Conservation (phyloP, 2,113 vertebrate species). For the Bostrychus sinensis region DNA sequence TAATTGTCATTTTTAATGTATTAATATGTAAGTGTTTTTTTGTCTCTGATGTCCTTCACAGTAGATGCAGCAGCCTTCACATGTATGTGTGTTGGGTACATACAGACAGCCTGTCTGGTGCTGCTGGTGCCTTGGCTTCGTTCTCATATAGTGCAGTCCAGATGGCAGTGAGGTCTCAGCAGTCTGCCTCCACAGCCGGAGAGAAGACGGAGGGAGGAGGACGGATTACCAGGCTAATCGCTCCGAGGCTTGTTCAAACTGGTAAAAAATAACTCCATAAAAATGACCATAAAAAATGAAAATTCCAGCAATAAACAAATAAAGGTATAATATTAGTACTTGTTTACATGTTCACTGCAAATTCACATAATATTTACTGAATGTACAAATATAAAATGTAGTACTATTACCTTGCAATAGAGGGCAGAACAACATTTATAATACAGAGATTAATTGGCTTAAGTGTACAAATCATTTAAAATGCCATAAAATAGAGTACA, state of each 20-base stretch:
- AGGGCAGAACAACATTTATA: constrained; percentile 40
- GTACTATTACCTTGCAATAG: constrained; percentile 49
- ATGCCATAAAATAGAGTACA: not conserved
- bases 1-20: not conserved
- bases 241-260: constrained; percentile 36
- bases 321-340: too few relatives aligned
- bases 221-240: constrained; percentile 42
- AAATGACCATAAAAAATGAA: not conserved
- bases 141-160: constrained; percentile 59
- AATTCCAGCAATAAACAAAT: too few relatives aligned
- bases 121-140: constrained; percentile 28
- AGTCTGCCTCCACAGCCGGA: constrained; percentile 58
- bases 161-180: constrained; percentile 65
- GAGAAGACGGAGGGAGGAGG: constrained; percentile 38
- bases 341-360: not conserved
- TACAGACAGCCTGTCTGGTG: constrained; percentile 24
- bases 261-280: constrained; percentile 16
- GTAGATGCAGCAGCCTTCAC: not conserved
- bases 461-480: not conserved
- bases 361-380: not conserved
- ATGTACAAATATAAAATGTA: constrained; percentile 1
- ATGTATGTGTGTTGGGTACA: constrained; percentile 6
- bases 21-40: not conserved
- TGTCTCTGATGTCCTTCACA: not conserved
- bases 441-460: not conserved